Percentiles rank a stretch among this genome's conserved stretches.
phyloP scores from a whole-genome alignment of 2,888 invertebrate species.

The Tinea pellionella region DNA sequence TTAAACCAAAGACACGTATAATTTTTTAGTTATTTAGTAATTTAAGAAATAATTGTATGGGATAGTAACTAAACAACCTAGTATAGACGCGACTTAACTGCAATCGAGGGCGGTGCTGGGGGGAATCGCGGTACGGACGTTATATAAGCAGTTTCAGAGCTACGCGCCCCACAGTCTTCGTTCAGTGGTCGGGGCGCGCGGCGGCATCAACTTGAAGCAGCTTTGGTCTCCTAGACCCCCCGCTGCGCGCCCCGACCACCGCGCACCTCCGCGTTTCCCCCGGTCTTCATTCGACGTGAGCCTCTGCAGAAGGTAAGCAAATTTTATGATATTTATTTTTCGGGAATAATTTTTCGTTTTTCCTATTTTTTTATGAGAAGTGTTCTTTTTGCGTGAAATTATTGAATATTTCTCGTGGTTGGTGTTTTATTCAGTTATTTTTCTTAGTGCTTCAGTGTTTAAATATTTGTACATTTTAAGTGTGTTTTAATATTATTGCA shows the following conservation, averaged over 20 bases:
- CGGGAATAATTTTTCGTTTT: background rate
- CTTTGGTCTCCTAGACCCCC: background rate
- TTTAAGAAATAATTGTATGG: no score
- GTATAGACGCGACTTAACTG: background rate
- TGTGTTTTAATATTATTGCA: no score
- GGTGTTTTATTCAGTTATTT: no score
- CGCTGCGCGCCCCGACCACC: constrained; percentile 8
- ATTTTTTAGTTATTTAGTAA: no score
- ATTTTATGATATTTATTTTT: background rate
- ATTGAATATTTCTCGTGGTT: no score
- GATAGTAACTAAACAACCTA: no score
- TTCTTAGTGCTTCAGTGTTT: no score
- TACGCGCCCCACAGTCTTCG: background rate
- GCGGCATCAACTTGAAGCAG: background rate
- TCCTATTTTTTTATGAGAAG: background rate
- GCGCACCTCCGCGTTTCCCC: background rate
- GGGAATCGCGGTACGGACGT: background rate
- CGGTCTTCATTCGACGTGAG: background rate
- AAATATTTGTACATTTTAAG: no score
- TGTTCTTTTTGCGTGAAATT: no score
- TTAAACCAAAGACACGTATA: no score
- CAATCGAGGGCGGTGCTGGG: background rate
- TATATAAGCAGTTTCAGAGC: background rate
- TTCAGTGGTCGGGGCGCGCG: constrained; percentile 6
- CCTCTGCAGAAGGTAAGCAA: background rate